Conservation (phyloP, 53 echinoderm and acorn worm species). For the Arbacia lixula region DNA sequence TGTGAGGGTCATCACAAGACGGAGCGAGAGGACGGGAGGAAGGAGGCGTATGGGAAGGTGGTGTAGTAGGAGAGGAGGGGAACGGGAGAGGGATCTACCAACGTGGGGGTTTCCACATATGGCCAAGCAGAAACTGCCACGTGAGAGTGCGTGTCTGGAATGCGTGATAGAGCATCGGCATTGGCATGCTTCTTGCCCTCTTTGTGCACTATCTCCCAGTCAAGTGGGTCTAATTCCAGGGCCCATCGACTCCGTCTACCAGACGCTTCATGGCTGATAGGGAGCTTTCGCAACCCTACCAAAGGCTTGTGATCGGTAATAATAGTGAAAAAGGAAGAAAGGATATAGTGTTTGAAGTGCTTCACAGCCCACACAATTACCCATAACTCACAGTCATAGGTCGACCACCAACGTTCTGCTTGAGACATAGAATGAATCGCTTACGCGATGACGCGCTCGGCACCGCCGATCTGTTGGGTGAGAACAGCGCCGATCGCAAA, state of each 20-base stretch:
- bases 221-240: constrained; percentile 66
- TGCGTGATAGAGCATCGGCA: constrained; percentile 69
- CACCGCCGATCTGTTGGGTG: constrained; percentile 39
- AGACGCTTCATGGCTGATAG: constrained; percentile 59
- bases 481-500: constrained; percentile 58
- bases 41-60: not conserved
- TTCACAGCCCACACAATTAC: constrained; percentile 58
- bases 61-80: not conserved
- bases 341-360: constrained; percentile 61
- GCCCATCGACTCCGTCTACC: constrained; percentile 70
- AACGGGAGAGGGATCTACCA: not conserved
- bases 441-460: constrained; percentile 63
- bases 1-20: not conserved
- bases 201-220: constrained; percentile 65
- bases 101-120: no score
- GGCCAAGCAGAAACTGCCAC: not conserved
- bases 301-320: constrained; percentile 81
- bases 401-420: constrained; percentile 45
- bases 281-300: constrained; percentile 64
- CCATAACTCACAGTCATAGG: constrained; percentile 60
- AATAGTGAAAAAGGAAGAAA: constrained; percentile 47
- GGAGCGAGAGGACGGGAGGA: not conserved
- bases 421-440: constrained; percentile 20
- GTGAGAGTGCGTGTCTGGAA: not conserved
- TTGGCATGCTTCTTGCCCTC: constrained; percentile 64